Percentiles rank a stretch among this genome's conserved stretches.
phyloP scores from a whole-genome alignment of 2,797 vertebrate genomes.

The Ceryle rudis region DNA sequence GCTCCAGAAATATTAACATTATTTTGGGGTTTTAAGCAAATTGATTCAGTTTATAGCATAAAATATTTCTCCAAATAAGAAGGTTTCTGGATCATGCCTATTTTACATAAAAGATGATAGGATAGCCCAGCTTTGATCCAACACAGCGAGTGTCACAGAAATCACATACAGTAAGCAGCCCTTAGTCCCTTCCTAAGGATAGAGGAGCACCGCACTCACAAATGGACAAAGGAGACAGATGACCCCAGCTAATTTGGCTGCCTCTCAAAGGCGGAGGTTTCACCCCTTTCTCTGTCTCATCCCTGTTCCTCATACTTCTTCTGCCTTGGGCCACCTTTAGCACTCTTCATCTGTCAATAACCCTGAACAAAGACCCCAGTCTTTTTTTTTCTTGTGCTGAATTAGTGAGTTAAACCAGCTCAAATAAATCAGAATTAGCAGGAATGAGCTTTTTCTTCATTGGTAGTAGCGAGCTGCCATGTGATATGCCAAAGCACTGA shows the following conservation, averaged over 20 bases:
- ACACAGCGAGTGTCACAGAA: not conserved
- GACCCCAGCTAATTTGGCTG: not conserved
- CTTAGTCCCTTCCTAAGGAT: fast-evolving
- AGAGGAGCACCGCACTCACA: not conserved
- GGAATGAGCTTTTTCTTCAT: not conserved
- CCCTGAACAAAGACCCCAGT: not conserved
- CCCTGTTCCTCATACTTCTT: not conserved
- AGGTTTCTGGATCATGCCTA: not conserved
- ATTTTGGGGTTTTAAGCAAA: not conserved
- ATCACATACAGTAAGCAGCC: not conserved
- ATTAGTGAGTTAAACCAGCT: not conserved
- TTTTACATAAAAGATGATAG: not conserved
- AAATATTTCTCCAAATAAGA: not conserved
- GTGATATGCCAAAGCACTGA: not conserved
- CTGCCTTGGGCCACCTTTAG: not conserved
- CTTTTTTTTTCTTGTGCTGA: not conserved
- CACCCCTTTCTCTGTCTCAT: not conserved
- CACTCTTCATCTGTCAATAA: not conserved
- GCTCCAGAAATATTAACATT: not conserved
- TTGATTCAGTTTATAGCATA: not conserved
- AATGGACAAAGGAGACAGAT: not conserved
- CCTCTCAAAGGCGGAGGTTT: not conserved
- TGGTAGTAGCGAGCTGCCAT: not conserved
- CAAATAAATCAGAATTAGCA: not conserved
- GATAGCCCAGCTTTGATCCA: not conserved